Evolutionary conservation across 1,140 invertebrate species (phyloP).

Genomic region (Homalodisca vitripennis): DNA sequence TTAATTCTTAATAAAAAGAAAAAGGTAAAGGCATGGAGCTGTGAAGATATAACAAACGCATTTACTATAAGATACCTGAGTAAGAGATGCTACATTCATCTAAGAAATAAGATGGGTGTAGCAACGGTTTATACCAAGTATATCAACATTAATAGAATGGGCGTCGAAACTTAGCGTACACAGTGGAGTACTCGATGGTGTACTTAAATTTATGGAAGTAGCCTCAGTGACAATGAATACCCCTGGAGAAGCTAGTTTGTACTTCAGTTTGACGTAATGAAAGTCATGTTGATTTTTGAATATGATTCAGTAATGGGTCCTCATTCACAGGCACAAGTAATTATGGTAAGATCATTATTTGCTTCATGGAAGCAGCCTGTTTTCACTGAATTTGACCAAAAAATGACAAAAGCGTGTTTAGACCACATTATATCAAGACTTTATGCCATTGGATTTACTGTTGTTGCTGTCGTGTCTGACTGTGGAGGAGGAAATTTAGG

Average conservation of each 20-base stretch:
- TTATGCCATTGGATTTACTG: constrained; percentile 41
- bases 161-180: background rate
- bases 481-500: constrained; percentile 43
- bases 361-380: constrained; percentile 47
- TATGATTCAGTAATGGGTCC: constrained; percentile 41
- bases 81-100: background rate
- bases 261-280: constrained; percentile 44
- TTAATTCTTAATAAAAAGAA: background rate
- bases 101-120: constrained; percentile 1
- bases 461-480: constrained; percentile 45
- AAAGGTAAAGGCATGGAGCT: background rate
- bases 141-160: constrained; percentile 4
- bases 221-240: constrained; percentile 23
- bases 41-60: constrained; percentile 4
- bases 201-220: background rate
- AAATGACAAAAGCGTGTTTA: constrained; percentile 44
- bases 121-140: constrained; percentile 6
- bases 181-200: background rate
- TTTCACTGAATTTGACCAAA: constrained; percentile 44
- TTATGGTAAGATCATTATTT: constrained; percentile 43
- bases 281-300: constrained; percentile 43
- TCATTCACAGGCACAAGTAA: background rate
- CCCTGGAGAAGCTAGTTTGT: constrained; percentile 41
- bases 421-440: constrained; percentile 41
- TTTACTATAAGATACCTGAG: constrained; percentile 6